Base-by-base conservation (phyloP, 2,888 invertebrate species). In the Sthenelais limicola region DNA sequence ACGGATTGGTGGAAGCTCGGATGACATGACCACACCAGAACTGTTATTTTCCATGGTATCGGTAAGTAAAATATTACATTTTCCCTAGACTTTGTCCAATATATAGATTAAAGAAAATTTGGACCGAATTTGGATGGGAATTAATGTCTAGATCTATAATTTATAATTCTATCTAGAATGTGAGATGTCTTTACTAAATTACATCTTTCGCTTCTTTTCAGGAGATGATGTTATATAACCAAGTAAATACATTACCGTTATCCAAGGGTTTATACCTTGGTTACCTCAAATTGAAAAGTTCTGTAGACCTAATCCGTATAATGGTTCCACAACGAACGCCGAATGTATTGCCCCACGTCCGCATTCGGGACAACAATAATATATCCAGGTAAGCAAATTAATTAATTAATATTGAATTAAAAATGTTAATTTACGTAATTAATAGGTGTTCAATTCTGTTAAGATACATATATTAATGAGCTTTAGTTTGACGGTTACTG, bases 251-350 rank as follows among this genome's bases (percentile, higher is more conserved):
- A 77, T 92, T 94, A 71, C 93, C 93, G 81, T 89, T 98, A 66
- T 91, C 93, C 1, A 92, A 93, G 35, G 98, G 99, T 0, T 90
- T 99, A 28, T 98, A 99, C 89, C 90, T 99, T 79, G 96, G 97
- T 48, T 99, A 98, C 89, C 90, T 99, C 77, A 98, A 98, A 88
- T 93, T 98, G 90, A 95, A 96, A 86, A 96, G 96, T 80, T 97
- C 97, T 0, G 95, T 98, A 72, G 98, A 98, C 87, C 92, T 95
- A 74, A 94, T 98, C 56, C 93, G 96, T 82, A 93, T 98, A 12
- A 93, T 98, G 56, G 97, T 97, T 30, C 95, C 97, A 0, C 92
- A 94, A 70, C 94, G 94, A 83, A 92, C 94, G 0, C 98, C 98
- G 3, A 98, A 97, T 87, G 94, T 97, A 80, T 91, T 98, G 78